A percentile compares a stretch with the other conserved stretches of the same genome.
These are phyloP conservation scores for Geotrypetes seraphini DNA, from an alignment of 2,797 vertebrate species.

Conservation along the genomic window DNA sequence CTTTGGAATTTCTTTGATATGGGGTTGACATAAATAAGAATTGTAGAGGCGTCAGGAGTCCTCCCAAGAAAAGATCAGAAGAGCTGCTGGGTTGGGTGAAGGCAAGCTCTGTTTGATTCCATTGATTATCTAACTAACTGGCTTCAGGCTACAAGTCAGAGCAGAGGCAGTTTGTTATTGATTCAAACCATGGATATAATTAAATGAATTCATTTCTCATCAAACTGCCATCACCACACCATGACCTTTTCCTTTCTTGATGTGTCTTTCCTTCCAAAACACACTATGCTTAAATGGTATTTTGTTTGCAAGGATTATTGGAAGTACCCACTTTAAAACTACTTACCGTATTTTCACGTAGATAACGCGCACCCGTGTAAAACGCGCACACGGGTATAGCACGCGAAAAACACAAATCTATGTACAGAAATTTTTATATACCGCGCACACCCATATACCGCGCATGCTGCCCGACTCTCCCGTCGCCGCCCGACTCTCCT, in stretches of 20 bases:
- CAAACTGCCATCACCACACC: slow-evolving; percentile 48
- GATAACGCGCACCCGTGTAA: no score
- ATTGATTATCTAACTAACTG: slow-evolving; percentile 67
- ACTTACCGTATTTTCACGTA: no score
- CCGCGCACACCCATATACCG: no score
- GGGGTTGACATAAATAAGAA: slow-evolving; percentile 77
- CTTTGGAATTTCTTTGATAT: slow-evolving; percentile 77
- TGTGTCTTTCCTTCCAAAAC: slow-evolving; percentile 41
- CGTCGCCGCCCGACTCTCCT: no score
- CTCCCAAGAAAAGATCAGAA: slow-evolving; percentile 64
- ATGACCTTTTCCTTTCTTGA: slow-evolving; percentile 27
- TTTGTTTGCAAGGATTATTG: slow-evolving; percentile 20
- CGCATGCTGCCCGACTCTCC: no score
- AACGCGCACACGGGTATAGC: no score
- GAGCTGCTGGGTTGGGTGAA: slow-evolving; percentile 45
- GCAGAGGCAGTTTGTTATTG: slow-evolving; percentile 68
- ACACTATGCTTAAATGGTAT: slow-evolving; percentile 36
- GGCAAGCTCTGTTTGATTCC: slow-evolving; percentile 58
- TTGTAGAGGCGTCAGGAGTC: slow-evolving; percentile 58
- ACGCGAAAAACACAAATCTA: no score
- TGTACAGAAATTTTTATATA: no score
- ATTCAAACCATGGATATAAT: slow-evolving; percentile 75
- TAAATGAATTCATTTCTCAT: slow-evolving; percentile 76
- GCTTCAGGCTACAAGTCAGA: slow-evolving; percentile 54
- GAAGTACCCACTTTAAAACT: slow-evolving; percentile 25